phyloP scores from a whole-genome alignment of 2,113 vertebrate genomes.

The Paradoxurus hermaphroditus region DNA sequence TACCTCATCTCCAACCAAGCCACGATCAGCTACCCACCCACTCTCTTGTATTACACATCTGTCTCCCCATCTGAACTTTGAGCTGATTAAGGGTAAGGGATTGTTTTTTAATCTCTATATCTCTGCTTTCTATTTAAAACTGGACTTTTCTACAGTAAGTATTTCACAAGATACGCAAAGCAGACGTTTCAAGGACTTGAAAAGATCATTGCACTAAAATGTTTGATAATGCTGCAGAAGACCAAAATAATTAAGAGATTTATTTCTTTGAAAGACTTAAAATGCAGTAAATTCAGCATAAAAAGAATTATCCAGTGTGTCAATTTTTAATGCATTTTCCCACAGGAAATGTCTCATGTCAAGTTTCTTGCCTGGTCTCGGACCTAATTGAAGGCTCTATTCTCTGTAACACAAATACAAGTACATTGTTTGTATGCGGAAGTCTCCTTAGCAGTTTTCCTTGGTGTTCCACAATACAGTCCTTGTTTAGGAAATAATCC shows the following conservation, averaged over 20 bases:
- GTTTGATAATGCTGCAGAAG: not conserved
- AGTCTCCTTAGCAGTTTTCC: not conserved
- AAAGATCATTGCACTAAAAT: not conserved
- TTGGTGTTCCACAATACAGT: not conserved
- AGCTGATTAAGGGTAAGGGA: not conserved
- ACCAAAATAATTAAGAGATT: not conserved
- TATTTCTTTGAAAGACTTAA: not conserved
- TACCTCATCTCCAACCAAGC: not conserved
- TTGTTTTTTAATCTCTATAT: not conserved
- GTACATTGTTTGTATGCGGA: not conserved
- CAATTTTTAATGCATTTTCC: not conserved
- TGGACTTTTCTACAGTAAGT: not conserved
- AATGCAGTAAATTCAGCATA: not conserved
- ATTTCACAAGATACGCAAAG: not conserved
- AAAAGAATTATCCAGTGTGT: not conserved
- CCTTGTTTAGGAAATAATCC: not conserved
- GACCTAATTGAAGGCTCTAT: not conserved
- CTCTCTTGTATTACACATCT: not conserved
- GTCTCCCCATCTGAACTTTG: not conserved
- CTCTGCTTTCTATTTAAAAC: not conserved
- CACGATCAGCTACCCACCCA: not conserved
- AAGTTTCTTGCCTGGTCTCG: slow-evolving; percentile 8
- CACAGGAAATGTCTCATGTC: not conserved
- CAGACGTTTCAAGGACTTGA: not conserved
- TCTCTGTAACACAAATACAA: not conserved